A percentile compares a stretch with the other conserved stretches of the same genome.
Evolutionary conservation across 2,113 vertebrate species (phyloP).

Genomic region (Ictidomys tridecemlineatus): DNA sequence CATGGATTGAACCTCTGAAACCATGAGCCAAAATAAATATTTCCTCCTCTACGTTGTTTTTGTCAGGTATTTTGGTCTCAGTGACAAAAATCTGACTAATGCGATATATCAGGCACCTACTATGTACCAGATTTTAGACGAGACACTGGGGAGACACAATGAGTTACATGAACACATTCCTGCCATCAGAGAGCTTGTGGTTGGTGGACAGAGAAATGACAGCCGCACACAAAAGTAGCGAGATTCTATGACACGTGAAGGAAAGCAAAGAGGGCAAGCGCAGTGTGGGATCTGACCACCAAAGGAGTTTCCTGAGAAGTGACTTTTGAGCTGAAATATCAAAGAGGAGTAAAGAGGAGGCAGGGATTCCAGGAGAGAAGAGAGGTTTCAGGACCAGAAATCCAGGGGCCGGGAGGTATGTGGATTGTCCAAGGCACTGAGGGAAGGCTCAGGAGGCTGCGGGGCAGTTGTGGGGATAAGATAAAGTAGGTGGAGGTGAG

Average conservation of each 20-base stretch:
- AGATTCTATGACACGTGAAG: not conserved
- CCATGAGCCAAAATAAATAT: too few species aligned
- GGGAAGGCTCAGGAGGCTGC: not conserved
- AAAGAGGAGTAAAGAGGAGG: not conserved
- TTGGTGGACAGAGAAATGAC: not conserved
- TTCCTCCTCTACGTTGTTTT: too few species aligned
- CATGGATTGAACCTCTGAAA: too few species aligned
- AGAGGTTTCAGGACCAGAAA: not conserved
- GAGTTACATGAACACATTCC: not conserved
- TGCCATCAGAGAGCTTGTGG: not conserved
- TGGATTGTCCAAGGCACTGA: too few species aligned
- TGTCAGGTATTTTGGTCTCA: too few species aligned
- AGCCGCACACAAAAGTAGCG: not conserved
- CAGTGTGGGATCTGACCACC: not conserved
- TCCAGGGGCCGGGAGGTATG: rapidly evolving
- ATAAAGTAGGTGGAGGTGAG: too few species aligned
- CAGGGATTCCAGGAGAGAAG: not conserved
- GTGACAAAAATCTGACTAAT: too few species aligned
- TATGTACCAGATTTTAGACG: not conserved
- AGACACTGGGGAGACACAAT: not conserved
- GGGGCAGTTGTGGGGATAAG: too few species aligned
- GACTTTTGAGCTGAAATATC: not conserved
- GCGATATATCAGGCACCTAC: not conserved
- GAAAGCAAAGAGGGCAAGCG: rapidly evolving
- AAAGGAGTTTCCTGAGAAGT: too few species aligned